Evolutionary conservation across 1,140 invertebrate genomes (phyloP), one percentile per base, ranked within the genome.

Genomic region (Artemia franciscana): DNA sequence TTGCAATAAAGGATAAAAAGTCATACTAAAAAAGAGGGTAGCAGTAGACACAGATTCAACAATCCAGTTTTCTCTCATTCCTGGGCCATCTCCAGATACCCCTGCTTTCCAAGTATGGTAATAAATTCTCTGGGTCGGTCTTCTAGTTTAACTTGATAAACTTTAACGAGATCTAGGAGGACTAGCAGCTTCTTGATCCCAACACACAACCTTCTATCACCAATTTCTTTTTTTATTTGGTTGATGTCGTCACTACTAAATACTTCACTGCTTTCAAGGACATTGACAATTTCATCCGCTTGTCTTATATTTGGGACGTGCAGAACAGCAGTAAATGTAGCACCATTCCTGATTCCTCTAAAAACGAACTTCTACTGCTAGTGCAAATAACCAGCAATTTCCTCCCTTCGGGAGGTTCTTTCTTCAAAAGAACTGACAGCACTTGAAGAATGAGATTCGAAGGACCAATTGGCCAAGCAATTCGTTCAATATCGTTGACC

Each of bases 381-480:
- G 93, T 97, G 69, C 89, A 92, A 15, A 97, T 76, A 30, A 96
- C 82, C 28, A 98, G 78, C 4, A 98, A 76, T 75, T 95, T 95
- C 58, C 88, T 78, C 15, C 90, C 90, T 67, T 83, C 82, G 4
- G 95, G 95, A 21, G 95, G 95, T 69, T 90, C 81, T 72, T 96
- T 93, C 74, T 95, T 97, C 26, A 98, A 74, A 62, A 98, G 75
- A 9, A 98, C 91, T 57, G 96, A 77, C 2, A 99, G 73, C 0
- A 93, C 91, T 76, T 98, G 93, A 51, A 99, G 76, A 1, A 94
- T 95, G 27, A 96, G 74, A 75, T 98, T 98, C 24, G 94, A 98
- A 1, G 94, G 94, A n/a, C 96, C 96, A 71, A 99, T 95, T 0
- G 93, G 82, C 39, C 91, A 91, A 73, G 98, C 98, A 76, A 99